phyloP scores from a whole-genome alignment of 2,888 invertebrate species.

The Oscheius myriophilus region DNA sequence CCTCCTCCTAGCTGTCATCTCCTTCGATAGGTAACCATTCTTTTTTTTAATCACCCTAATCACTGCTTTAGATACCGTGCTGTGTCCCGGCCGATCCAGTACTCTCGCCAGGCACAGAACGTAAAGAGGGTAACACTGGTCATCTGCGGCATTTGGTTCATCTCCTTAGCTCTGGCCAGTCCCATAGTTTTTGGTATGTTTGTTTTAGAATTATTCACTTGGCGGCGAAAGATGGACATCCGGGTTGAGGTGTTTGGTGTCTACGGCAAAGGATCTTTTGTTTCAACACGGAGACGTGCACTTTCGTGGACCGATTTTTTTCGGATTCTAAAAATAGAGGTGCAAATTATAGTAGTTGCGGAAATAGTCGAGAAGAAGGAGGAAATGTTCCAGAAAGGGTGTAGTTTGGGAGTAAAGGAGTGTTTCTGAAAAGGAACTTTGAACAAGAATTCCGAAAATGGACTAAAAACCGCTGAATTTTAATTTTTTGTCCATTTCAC shows the following conservation, averaged over 20 bases:
- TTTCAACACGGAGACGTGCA: too few relatives aligned
- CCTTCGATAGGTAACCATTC: conserved; percentile 73
- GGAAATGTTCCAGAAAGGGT: background rate
- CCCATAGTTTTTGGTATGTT: conserved; percentile 90
- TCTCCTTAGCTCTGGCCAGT: conserved; percentile 90
- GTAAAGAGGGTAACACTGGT: conserved; percentile 87
- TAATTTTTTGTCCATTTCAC: too few relatives aligned
- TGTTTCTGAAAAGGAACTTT: too few relatives aligned
- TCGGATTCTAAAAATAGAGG: too few relatives aligned
- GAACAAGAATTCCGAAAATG: too few relatives aligned
- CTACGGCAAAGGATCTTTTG: too few relatives aligned
- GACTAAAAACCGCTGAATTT: too few relatives aligned
- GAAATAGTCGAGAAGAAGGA: conserved; percentile 10
- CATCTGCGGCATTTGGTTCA: conserved; percentile 92
- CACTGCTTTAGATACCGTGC: conserved; percentile 86
- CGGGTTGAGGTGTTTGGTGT: too few relatives aligned
- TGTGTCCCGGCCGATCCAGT: conserved; percentile 97
- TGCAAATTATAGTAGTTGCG: background rate
- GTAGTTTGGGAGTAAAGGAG: background rate
- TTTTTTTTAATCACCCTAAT: background rate
- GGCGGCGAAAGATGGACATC: too few relatives aligned
- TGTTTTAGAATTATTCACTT: background rate
- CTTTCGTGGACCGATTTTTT: too few relatives aligned
- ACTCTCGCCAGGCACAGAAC: conserved; percentile 97
- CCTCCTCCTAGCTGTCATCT: conserved; percentile 74